A percentile compares a stretch with the other conserved stretches of the same genome.
These are phyloP conservation scores for Ips nitidus DNA, from an alignment of 1,140 invertebrate species.

Conservation along the genomic window DNA sequence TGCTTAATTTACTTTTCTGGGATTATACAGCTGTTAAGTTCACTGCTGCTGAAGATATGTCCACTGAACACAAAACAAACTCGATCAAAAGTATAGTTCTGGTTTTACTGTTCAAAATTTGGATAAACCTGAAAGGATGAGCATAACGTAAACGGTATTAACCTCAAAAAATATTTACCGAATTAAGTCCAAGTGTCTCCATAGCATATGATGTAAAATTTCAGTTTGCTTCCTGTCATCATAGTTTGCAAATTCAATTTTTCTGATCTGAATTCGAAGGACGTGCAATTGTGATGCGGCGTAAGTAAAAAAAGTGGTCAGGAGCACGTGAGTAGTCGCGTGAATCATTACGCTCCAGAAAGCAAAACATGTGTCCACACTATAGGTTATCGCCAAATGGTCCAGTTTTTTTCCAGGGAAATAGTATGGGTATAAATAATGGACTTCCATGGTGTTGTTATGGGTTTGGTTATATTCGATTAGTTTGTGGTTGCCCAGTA, in stretches of 20 bases:
- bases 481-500: slow-evolving; percentile 9
- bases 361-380: neutral
- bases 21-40: neutral
- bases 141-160: neutral
- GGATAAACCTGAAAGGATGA: slow-evolving; percentile 8
- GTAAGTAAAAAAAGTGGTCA: slow-evolving; percentile 10
- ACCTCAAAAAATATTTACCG: slow-evolving; percentile 5
- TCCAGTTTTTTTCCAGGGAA: slow-evolving; percentile 21
- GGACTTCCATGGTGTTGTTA: slow-evolving; percentile 12
- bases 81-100: slow-evolving; percentile 14
- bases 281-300: slow-evolving; percentile 2
- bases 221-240: neutral
- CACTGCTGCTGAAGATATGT: slow-evolving; percentile 10
- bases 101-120: slow-evolving; percentile 4
- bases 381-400: slow-evolving; percentile 5
- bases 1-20: neutral
- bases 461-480: slow-evolving; percentile 9
- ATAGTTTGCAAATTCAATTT: neutral
- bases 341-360: neutral
- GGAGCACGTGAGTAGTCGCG: slow-evolving; percentile 11
- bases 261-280: slow-evolving; percentile 8
- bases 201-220: neutral
- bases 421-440: slow-evolving; percentile 15
- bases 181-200: slow-evolving; percentile 9
- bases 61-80: slow-evolving; percentile 14